Conservation (phyloP, 1,140 invertebrate species). For the Proales similis region DNA sequence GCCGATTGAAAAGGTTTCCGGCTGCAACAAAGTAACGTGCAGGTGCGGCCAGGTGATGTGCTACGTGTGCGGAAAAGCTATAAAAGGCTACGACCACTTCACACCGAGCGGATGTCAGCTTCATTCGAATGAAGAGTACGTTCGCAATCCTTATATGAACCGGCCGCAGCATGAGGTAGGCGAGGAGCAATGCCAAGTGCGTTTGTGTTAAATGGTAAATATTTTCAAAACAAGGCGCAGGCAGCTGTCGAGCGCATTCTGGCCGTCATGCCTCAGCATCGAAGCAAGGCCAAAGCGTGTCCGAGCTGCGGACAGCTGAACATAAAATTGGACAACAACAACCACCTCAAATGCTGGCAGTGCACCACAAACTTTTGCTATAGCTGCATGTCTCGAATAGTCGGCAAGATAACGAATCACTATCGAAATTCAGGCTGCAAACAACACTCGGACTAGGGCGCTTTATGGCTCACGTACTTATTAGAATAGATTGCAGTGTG, state of each 20-base stretch:
- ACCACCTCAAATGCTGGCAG: not conserved
- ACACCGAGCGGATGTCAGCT: conserved; percentile 40
- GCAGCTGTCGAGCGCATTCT: not conserved
- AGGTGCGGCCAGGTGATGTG: conserved; percentile 63
- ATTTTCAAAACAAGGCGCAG: too few relatives aligned
- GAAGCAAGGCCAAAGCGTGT: not conserved
- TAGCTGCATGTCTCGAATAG: not conserved
- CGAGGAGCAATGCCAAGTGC: too few relatives aligned
- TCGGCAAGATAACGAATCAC: not conserved
- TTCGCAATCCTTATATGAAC: not conserved
- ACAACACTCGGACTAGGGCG: too few relatives aligned
- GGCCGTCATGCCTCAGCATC: not conserved
- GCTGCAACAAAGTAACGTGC: conserved; percentile 67
- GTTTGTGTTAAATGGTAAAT: too few relatives aligned
- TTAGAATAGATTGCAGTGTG: too few relatives aligned
- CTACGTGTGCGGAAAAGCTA: conserved; percentile 60
- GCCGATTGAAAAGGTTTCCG: conserved; percentile 55
- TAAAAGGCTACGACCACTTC: conserved; percentile 61
- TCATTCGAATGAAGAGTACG: not conserved
- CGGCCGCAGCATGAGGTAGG: not conserved
- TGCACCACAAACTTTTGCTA: not conserved
- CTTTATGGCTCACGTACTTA: too few relatives aligned
- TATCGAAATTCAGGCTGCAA: not conserved
- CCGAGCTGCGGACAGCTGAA: not conserved
- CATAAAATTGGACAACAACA: not conserved